Base-by-base conservation (phyloP, 2,113 vertebrate genomes). In the Neotoma lepida region DNA sequence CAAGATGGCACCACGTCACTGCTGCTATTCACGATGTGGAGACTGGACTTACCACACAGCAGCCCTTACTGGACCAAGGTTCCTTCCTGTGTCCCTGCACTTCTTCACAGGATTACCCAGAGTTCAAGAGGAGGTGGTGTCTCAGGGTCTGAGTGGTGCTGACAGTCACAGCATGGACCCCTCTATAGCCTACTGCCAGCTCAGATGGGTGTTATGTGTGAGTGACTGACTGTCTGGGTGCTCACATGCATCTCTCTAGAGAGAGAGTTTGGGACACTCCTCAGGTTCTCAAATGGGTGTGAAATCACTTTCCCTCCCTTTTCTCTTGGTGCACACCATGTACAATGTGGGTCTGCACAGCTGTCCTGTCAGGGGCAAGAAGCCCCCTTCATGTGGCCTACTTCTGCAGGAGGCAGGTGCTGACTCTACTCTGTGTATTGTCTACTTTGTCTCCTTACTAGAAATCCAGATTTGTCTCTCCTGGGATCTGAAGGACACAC, bases 151-250 rank as follows among this genome's bases (percentile, higher is more conserved):
- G 64, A 35, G 6, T 2, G 0, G 9, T 0, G 0, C 39, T 18
- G 20, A 6, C 22, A 4, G 56, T 39, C 9, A 1, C 2, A 1
- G 39, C 6, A 0, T 17, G 0, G 7, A 6, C 5, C 30, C 9
- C 46, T 2, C 10, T n/a, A 15, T 1, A 0, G 17, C 58, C 58
- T 0, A 0, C 22, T 56, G 35, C 39, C 1, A 4, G 33, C 49
- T 41, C 66, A 7, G 41, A 35, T 2, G 18, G 54, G 14, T 30
- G 82, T 7, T 24, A 33, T 4, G 9, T 1, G 2, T 26, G 33
- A 12, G 68, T 13, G 33, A 12, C 18, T 58, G 6, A 28, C n/a
- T 58, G 54, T 12, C 2, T 28, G 22, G 1, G 35, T 46, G 2
- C 9, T 0, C 17, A 13, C 9, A 18, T 20, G 77, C 1, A 8